Percentiles rank a stretch among this genome's conserved stretches.
Conservation (phyloP, 2,113 vertebrate genomes). For the Oreochromis spilurus region DNA sequence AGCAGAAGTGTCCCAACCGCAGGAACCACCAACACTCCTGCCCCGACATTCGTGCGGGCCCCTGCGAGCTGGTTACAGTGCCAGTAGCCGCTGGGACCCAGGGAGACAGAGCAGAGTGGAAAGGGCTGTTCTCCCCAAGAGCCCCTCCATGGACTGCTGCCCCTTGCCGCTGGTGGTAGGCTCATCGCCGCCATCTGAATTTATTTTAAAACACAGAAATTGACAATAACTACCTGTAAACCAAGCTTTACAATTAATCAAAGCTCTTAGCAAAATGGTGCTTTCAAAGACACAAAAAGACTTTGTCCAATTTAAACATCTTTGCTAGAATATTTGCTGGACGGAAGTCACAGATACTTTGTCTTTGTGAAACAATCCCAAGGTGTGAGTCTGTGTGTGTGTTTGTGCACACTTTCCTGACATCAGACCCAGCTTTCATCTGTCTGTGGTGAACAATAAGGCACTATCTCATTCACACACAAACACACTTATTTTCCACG, state of each 20-base stretch:
- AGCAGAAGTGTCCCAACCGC: rapidly evolving
- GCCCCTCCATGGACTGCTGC: not conserved
- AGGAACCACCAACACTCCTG: not conserved
- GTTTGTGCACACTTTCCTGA: not conserved
- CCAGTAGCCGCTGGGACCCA: not conserved
- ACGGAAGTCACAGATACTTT: not conserved
- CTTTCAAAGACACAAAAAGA: not conserved
- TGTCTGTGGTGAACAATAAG: not conserved
- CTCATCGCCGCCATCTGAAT: not conserved
- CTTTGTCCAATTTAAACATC: not conserved
- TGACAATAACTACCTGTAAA: not conserved
- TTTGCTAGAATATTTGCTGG: not conserved
- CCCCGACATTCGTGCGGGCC: not conserved
- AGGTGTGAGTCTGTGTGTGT: not conserved
- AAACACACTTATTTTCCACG: not conserved
- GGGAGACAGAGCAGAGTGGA: not conserved
- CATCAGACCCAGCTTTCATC: not conserved
- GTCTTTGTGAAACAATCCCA: not conserved
- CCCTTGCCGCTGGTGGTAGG: rapidly evolving
- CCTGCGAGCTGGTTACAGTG: rapidly evolving
- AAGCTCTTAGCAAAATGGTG: not conserved
- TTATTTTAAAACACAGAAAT: not conserved
- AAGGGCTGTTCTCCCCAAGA: not conserved
- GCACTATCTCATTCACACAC: slow-evolving; percentile 12
- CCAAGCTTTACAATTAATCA: rapidly evolving